Percentiles rank a stretch among this genome's conserved stretches.
phyloP scores from a whole-genome alignment of 2,888 invertebrate genomes.

The Andrena marginata region DNA sequence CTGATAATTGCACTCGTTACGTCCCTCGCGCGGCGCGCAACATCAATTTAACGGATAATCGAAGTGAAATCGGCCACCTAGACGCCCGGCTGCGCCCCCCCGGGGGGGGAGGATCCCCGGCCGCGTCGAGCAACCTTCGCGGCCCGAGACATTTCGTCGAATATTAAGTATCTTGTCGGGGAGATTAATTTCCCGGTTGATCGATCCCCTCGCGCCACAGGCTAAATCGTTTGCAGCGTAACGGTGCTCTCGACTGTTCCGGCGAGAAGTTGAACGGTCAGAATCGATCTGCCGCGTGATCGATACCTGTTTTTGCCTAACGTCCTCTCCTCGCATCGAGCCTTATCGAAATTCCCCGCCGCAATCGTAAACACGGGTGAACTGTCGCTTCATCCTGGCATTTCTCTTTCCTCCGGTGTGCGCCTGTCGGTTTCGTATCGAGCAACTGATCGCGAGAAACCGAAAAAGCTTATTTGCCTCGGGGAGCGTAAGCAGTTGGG shows the following conservation, averaged over 20 bases:
- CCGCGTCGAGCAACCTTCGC: too few species aligned
- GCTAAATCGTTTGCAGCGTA: neutral
- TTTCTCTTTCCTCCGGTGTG: neutral
- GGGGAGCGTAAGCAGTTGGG: neutral
- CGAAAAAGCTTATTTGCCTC: neutral
- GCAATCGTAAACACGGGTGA: neutral
- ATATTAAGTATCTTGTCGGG: conserved; percentile 44
- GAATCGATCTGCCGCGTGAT: conserved; percentile 1
- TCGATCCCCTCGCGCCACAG: conserved; percentile 32
- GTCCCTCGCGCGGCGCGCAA: conserved; percentile 40
- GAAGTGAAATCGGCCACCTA: conserved; percentile 39
- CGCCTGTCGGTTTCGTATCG: neutral
- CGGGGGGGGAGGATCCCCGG: neutral
- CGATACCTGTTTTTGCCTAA: conserved; percentile 16
- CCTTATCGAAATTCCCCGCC: conserved; percentile 23
- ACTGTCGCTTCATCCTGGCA: neutral
- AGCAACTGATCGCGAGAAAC: conserved; percentile 8
- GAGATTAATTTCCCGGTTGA: conserved; percentile 58
- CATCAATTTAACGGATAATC: conserved; percentile 65
- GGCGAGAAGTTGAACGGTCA: conserved; percentile 2
- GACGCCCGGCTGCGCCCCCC: conserved; percentile 5
- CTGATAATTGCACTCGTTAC: conserved; percentile 75
- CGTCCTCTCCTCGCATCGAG: neutral
- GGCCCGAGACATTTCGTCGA: conserved; percentile 21
- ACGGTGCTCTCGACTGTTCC: neutral